Base-by-base conservation (phyloP, 2,113 vertebrate species). In the Tragelaphus scriptus region DNA sequence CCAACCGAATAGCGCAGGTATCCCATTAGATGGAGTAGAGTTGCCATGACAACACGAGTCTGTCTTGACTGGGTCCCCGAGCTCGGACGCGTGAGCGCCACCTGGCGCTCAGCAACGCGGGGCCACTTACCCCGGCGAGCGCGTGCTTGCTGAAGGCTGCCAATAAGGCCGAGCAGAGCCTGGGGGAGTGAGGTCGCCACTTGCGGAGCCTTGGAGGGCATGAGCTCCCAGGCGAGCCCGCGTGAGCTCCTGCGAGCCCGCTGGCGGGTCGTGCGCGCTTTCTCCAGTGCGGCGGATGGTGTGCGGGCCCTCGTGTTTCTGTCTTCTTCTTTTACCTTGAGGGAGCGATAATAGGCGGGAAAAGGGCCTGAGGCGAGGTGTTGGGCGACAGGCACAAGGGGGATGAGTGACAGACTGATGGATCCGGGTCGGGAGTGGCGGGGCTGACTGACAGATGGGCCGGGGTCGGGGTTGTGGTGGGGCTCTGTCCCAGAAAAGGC, bases 21-120 rank as follows among this genome's bases (percentile, higher is more conserved):
- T 91, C 36, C 95, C 44, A 71, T 86, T 36, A 85, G 84, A 10
- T 1, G n/a, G n/a, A 49, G 75, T 51, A 9, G 32, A 19, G 97
- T 96, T 98, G 90, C 97, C 96, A 95, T 91, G 94, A 88, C 94
- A 28, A 98, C 95, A 28, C 15, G 36, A 55, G 84, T 77, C 80
- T 93, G 19, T 28, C 53, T 28, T 56, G 56, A 23, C 75, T 9
- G 55, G 58, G 71, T 21, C 40, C 0, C 5, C 0, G 79, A 13
- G 79, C n/a, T 44, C 79, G 0, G 47, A 23, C 2, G 5, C 65
- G 0, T 0, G 36, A 85, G 93, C 89, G 86, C 85, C 84, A 15
- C 75, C 90, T 68, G 92, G 88, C 30, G 51, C 53, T 79, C 16
- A 58, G 63, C 53, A 47, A 75, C 86, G 2, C 28, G 23, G 4